Conservation (phyloP, 64 coral and sea anemone species). For the Stylophora pistillata region DNA sequence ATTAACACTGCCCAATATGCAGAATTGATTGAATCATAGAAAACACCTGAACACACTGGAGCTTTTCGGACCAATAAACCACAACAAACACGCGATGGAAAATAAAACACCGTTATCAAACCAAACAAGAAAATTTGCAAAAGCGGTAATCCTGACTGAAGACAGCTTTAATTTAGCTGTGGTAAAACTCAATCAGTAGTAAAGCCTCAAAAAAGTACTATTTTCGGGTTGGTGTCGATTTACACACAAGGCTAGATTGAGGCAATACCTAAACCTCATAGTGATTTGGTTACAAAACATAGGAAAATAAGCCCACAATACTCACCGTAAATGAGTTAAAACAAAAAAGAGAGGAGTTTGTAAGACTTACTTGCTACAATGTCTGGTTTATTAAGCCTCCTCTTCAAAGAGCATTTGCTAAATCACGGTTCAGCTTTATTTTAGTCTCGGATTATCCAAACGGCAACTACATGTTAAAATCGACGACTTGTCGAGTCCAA, state of each 20-base stretch:
- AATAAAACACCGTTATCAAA: neutral
- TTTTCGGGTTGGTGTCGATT: neutral
- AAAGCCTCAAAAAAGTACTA: neutral
- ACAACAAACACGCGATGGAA: neutral
- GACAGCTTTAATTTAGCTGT: neutral
- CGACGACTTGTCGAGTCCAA: neutral
- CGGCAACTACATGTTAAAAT: neutral
- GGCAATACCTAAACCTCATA: neutral
- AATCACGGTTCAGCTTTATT: neutral
- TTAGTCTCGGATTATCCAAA: neutral
- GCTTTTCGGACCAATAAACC: neutral
- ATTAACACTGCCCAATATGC: neutral
- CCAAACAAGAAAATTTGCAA: neutral
- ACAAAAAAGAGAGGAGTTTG: neutral
- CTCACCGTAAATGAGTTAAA: neutral
- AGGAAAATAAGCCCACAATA: neutral
- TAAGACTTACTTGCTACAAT: too few species aligned
- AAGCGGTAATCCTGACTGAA: neutral
- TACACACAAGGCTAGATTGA: neutral
- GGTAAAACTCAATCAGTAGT: neutral
- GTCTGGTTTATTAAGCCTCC: neutral
- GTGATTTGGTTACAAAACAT: neutral
- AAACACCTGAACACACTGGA: neutral
- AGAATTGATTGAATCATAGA: neutral
- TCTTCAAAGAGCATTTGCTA: neutral